Evolutionary conservation across 2,888 invertebrate genomes (phyloP).

Genomic region (Nomada lathburiana): DNA sequence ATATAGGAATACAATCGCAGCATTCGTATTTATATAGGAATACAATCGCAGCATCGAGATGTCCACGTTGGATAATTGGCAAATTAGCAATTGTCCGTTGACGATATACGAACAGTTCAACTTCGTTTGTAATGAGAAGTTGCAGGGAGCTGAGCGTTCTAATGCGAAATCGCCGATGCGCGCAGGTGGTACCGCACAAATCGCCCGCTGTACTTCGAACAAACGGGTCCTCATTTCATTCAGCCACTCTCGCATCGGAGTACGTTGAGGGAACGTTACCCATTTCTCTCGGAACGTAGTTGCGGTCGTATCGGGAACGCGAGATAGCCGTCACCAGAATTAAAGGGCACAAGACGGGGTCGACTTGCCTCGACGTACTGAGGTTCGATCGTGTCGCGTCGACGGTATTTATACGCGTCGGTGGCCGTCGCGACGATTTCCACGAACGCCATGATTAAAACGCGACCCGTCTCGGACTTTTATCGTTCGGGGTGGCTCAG

Average conservation of each 20-base stretch:
- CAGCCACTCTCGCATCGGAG: not conserved
- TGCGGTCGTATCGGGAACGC: not conserved
- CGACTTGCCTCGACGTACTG: slow-evolving; percentile 59
- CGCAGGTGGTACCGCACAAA: no score
- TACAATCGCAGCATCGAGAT: no score
- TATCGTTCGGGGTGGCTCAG: slow-evolving; percentile 22
- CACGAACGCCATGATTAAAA: slow-evolving; percentile 34
- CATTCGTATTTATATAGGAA: no score
- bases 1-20: no score
- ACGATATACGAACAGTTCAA: no score
- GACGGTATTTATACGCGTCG: slow-evolving; percentile 75
- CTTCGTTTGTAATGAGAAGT: no score
- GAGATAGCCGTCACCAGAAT: not conserved
- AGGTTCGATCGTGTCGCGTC: slow-evolving; percentile 48
- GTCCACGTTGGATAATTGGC: no score
- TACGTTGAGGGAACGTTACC: slow-evolving; percentile 48
- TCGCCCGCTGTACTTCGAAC: no score
- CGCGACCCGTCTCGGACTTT: slow-evolving; percentile 32
- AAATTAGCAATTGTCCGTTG: no score
- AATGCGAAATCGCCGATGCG: no score
- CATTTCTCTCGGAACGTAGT: slow-evolving; percentile 24
- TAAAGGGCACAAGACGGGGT: not conserved
- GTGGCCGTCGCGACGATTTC: slow-evolving; percentile 41
- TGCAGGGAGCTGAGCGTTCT: no score
- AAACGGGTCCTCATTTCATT: not conserved